Conservation (phyloP, 2,888 invertebrate species). For the Nasonovia ribisnigri region DNA sequence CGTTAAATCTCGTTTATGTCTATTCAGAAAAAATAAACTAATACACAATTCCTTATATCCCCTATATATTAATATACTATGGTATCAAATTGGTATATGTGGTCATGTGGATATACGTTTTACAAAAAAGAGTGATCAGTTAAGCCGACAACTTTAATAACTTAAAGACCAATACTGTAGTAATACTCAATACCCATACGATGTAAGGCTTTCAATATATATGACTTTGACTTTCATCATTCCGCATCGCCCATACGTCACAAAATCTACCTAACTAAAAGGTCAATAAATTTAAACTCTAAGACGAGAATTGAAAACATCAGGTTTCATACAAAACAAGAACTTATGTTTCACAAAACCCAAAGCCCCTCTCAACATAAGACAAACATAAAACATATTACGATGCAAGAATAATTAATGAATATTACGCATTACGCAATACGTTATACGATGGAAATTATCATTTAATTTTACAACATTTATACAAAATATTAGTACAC, state of each 20-base stretch:
- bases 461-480: background rate
- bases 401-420: background rate
- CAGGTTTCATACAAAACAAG: background rate
- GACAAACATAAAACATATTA: background rate
- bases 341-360: background rate
- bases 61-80: background rate
- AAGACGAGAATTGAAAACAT: background rate
- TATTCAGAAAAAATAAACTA: background rate
- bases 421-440: background rate
- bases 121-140: background rate
- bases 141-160: background rate
- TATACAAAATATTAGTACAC: background rate
- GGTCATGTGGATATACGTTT: background rate
- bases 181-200: background rate
- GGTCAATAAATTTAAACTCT: background rate
- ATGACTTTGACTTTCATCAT: background rate
- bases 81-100: background rate
- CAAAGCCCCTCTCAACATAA: background rate
- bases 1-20: background rate
- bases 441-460: background rate
- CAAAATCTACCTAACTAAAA: background rate
- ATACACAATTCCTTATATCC: background rate
- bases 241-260: background rate
- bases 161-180: background rate
- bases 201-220: background rate